Conservation (phyloP, 2,888 invertebrate species). For the Blomia tropicalis region DNA sequence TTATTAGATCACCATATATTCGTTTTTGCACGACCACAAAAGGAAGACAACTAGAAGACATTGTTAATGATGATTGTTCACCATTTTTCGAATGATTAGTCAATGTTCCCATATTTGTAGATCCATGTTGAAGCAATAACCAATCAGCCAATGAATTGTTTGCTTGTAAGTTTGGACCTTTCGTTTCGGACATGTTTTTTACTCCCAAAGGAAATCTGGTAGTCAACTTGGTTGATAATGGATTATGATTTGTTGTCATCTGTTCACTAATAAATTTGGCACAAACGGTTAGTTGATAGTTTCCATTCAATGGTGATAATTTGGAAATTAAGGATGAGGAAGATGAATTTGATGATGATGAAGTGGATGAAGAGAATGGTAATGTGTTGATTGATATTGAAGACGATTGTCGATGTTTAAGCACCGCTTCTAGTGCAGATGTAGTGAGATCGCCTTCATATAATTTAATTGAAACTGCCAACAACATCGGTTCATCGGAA, state of each 20-base stretch:
- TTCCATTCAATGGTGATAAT: neutral
- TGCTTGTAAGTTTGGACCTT: neutral
- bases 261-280: slow-evolving; percentile 12
- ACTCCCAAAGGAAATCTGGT: no score
- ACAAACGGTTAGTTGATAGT: slow-evolving; percentile 1
- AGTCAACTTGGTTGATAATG: neutral
- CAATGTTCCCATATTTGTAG: neutral
- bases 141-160: neutral
- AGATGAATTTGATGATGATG: neutral
- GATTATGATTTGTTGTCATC: neutral
- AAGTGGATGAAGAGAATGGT: neutral
- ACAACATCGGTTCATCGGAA: slow-evolving; percentile 3
- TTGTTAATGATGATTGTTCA: neutral
- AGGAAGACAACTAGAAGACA: neutral
- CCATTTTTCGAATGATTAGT: neutral
- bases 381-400: neutral
- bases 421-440: neutral
- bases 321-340: slow-evolving; percentile 9
- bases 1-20: slow-evolving; percentile 85
- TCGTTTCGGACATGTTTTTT: neutral
- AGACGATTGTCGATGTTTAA: slow-evolving; percentile 15
- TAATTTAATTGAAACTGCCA: neutral
- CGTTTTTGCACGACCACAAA: slow-evolving; percentile 56
- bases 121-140: neutral
- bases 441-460: slow-evolving; percentile 11